These are phyloP conservation scores for Clanis bilineata DNA, from an alignment of 2,888 invertebrate genomes.

Conservation along the genomic window DNA sequence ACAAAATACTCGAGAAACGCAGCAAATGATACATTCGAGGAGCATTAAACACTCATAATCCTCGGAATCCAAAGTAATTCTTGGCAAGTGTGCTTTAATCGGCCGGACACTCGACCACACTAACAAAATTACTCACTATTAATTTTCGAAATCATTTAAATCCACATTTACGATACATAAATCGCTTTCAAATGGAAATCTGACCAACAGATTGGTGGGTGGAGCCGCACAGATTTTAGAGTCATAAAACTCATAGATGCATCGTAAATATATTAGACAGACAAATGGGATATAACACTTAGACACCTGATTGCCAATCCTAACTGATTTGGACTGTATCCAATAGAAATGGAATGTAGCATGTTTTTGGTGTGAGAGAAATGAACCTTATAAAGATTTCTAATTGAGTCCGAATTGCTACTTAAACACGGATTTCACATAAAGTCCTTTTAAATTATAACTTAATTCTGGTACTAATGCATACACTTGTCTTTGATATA, in stretches of 20 bases:
- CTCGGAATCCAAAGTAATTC: background rate
- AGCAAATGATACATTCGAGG: background rate
- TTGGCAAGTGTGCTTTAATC: conserved; percentile 3
- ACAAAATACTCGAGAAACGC: background rate
- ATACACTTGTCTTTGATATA: no score
- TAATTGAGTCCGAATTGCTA: background rate
- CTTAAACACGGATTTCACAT: background rate
- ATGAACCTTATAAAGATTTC: background rate
- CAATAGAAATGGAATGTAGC: conserved; percentile 26
- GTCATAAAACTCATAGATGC: conserved; percentile 1
- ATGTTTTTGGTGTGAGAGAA: background rate
- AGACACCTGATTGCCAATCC: conserved; percentile 44
- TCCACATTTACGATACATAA: conserved; percentile 10
- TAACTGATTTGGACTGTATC: conserved; percentile 30
- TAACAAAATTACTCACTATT: background rate
- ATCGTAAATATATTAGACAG: conserved; percentile 12
- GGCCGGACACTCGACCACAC: background rate
- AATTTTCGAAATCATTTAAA: conserved; percentile 9
- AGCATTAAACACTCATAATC: conserved; percentile 5
- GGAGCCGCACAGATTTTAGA: background rate
- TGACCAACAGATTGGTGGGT: background rate
- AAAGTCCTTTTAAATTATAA: no score
- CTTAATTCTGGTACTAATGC: background rate
- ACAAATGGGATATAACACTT: conserved; percentile 43
- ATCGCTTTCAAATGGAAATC: background rate